Evolutionary conservation across 2,888 invertebrate genomes (phyloP).

Genomic region (Lordiphosa andalusiaca): DNA sequence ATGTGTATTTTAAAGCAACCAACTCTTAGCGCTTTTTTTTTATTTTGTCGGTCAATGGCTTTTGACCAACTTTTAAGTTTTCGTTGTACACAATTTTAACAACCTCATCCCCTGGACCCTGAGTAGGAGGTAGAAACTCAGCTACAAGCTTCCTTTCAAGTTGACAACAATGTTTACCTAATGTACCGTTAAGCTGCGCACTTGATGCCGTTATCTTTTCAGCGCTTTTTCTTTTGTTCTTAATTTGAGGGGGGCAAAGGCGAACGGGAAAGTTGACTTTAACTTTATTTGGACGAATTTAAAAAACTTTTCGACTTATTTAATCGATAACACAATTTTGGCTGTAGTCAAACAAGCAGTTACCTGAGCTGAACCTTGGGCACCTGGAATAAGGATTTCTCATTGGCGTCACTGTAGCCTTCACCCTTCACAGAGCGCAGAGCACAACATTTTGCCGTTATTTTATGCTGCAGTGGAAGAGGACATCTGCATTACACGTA

Average conservation of each 20-base stretch:
- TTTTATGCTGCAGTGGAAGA: slow-evolving; percentile 52
- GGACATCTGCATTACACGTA: slow-evolving; percentile 59
- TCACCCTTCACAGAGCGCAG: slow-evolving; percentile 18
- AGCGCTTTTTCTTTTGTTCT: slow-evolving; percentile 40
- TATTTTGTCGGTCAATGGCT: slow-evolving; percentile 7
- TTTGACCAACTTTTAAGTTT: slow-evolving; percentile 43
- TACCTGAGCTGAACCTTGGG: slow-evolving; percentile 15
- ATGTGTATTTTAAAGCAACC: neutral
- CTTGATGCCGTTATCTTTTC: slow-evolving; percentile 58
- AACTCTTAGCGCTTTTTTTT: neutral
- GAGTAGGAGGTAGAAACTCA: no score
- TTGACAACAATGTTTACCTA: slow-evolving; percentile 69
- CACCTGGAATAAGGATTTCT: slow-evolving; percentile 14
- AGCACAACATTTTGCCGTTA: slow-evolving; percentile 34
- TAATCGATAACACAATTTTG: slow-evolving; percentile 36
- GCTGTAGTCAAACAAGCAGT: slow-evolving; percentile 7
- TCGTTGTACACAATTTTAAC: slow-evolving; percentile 33
- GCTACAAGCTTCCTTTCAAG: slow-evolving; percentile 23
- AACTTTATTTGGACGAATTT: neutral
- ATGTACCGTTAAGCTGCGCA: slow-evolving; percentile 70
- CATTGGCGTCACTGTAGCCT: slow-evolving; percentile 48
- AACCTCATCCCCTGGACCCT: neutral
- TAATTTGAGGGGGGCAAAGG: slow-evolving; percentile 37
- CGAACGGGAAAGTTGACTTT: slow-evolving; percentile 6
- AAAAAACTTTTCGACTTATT: slow-evolving; percentile 16